Conservation (phyloP, 2,797 vertebrate genomes). For the Pseudochirops cupreus region DNA sequence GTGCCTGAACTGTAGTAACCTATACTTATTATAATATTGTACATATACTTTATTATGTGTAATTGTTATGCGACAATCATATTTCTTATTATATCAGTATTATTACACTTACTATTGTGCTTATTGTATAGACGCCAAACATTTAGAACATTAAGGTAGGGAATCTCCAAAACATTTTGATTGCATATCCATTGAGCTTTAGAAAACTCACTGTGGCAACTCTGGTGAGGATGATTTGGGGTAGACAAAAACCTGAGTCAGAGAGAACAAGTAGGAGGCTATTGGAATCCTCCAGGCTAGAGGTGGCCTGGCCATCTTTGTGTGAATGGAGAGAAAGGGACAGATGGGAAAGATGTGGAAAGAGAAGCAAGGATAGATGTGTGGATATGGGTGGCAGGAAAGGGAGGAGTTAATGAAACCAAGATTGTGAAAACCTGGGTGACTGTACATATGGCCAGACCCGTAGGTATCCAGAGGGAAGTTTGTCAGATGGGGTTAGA, state of each 20-base stretch:
- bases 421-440: neutral
- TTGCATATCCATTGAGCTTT: neutral
- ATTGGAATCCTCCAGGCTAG: neutral
- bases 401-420: neutral
- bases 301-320: neutral
- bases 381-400: neutral
- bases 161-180: neutral
- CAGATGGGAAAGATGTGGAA: neutral
- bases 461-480: neutral
- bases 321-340: neutral
- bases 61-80: neutral
- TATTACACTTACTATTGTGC: neutral
- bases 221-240: neutral
- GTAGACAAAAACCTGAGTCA: neutral
- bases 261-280: neutral
- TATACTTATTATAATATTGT: neutral
- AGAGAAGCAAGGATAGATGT: neutral
- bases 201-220: neutral
- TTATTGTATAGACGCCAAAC: neutral
- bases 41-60: neutral
- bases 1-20: neutral
- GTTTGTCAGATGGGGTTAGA: neutral
- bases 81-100: neutral
- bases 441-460: neutral
- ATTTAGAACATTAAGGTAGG: neutral